Base-by-base conservation (phyloP, 2,113 vertebrate species). In the Coregonus clupeaformis region DNA sequence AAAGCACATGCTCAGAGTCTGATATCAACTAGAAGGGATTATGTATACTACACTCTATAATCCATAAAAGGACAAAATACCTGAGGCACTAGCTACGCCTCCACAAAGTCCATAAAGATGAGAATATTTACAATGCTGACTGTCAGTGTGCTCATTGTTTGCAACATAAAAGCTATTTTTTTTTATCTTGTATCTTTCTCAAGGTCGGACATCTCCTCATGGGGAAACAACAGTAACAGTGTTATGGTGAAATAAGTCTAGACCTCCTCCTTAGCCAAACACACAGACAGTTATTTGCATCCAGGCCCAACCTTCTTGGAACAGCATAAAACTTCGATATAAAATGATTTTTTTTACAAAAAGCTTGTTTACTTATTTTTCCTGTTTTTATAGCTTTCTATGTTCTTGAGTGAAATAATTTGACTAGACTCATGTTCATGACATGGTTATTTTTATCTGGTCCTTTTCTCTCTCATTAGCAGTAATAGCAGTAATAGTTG, bases 41-140 rank as follows among this genome's bases (percentile, higher is more conserved):
- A 82, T 20, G 66, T 72, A 80, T 73, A 55, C 52, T 55, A 75
- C 81, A 80, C 30, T 68, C 66, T 84, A 74, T 86, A 84, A 84
- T 86, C 79, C 76, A 78, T 73, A 75, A 42, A 42, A 84, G 85
- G 76, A 87, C 80, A 77, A 79, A 85, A 87, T 75, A 87, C 88
- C 85, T 70, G 80, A 79, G 82, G 83, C 82, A 0, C 67, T 6
- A 55, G 13, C 1, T 20, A 49, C 62, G 60, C 83, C 80, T 80
- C 69, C 79, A 32, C 73, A 73, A 49, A 78, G 72, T 76, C 83
- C 83, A 72, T 62, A 68, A 68, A 82, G 59, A 81, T 5, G 68
- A 72, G 73, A 9, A 27, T 27, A 27, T 13, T 42, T 24, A 75
- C 77, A 74, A 66, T 13, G 4, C 68, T 69, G 73, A 80, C 77